phyloP scores from a whole-genome alignment of 2,888 invertebrate species.

The Phortica okadai region DNA sequence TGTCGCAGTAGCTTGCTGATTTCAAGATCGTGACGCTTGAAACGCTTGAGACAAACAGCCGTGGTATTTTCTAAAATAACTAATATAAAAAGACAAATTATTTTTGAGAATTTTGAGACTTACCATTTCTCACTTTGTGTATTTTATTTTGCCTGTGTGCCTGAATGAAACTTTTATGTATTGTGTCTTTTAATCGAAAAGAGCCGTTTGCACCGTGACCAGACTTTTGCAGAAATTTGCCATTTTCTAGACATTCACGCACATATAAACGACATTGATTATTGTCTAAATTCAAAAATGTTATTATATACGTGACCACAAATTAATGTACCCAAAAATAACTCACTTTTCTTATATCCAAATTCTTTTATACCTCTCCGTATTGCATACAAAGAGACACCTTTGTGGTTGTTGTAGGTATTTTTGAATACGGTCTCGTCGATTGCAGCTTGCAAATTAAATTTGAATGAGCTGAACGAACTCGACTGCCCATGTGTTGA shows the following conservation, averaged over 20 bases:
- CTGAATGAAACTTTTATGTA: neutral
- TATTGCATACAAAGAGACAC: neutral
- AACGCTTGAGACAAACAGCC: neutral
- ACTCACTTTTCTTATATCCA: constrained; percentile 3
- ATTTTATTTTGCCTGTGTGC: neutral
- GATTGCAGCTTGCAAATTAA: neutral
- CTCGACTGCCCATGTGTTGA: neutral
- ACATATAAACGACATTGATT: neutral
- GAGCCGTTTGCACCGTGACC: neutral
- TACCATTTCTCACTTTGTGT: neutral
- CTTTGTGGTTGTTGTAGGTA: constrained; percentile 4
- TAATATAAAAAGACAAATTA: neutral
- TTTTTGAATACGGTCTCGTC: constrained; percentile 7
- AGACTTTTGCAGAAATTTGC: neutral
- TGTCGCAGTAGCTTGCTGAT: neutral
- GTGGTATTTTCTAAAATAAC: neutral
- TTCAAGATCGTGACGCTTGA: constrained; percentile 3
- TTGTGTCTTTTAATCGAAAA: neutral
- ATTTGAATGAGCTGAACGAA: neutral
- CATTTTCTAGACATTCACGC: neutral
- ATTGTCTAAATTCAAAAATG: no score
- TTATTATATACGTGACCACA: no score
- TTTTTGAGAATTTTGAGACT: neutral
- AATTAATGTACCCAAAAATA: neutral
- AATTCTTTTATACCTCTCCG: neutral